Percentiles rank a stretch among this genome's conserved stretches.
Conservation (phyloP, 2,113 vertebrate species). For the Hyaena hyaena region DNA sequence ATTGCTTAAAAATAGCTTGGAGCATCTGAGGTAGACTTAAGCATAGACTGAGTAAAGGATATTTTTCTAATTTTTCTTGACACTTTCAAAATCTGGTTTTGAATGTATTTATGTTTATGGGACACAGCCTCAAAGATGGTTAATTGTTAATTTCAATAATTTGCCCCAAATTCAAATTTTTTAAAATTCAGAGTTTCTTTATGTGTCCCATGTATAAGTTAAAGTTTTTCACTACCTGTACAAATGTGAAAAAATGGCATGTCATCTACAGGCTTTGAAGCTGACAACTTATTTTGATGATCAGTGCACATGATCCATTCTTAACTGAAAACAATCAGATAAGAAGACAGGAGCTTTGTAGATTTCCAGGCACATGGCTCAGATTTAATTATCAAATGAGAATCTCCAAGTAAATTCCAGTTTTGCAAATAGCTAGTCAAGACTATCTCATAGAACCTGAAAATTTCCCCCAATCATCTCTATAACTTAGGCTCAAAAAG, state of each 20-base stretch:
- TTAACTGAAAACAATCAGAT: conserved; percentile 14
- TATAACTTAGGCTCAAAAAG: not conserved
- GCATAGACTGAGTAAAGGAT: not conserved
- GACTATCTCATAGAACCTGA: not conserved
- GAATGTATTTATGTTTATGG: not conserved
- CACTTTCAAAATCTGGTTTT: not conserved
- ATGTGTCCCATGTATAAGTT: not conserved
- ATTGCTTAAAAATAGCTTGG: not conserved
- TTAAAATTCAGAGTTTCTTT: not conserved
- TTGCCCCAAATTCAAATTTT: not conserved
- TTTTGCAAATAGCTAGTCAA: conserved; percentile 37
- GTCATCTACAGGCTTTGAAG: not conserved
- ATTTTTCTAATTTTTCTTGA: not conserved
- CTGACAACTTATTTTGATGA: not conserved
- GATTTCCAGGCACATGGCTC: not conserved
- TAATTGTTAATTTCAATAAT: not conserved
- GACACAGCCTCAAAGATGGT: not conserved
- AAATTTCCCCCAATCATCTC: not conserved
- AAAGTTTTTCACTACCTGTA: not conserved
- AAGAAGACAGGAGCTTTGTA: not conserved
- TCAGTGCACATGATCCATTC: not conserved
- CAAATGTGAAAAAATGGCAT: not conserved
- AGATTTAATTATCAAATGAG: not conserved
- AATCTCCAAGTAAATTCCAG: not conserved
- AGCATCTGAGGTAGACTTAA: not conserved